phyloP scores from a whole-genome alignment of 2,888 invertebrate species.

The Argyresthia albistria region DNA sequence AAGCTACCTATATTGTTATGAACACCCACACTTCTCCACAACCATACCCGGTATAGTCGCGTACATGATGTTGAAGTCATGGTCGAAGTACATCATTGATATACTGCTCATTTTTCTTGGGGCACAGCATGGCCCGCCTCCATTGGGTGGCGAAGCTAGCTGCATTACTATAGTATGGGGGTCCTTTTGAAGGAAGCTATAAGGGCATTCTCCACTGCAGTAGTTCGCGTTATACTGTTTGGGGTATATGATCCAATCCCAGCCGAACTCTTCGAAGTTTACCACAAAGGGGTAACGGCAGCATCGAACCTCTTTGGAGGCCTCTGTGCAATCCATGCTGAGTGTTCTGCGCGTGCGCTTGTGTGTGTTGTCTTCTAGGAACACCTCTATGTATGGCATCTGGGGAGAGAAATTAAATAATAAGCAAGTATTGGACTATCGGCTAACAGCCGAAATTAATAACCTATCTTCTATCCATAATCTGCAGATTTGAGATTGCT shows the following conservation, averaged over 20 bases:
- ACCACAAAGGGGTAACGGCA: conserved; percentile 95
- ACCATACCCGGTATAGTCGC: conserved; percentile 95
- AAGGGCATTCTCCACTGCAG: conserved; percentile 95
- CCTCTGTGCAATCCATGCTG: conserved; percentile 88
- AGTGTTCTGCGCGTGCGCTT: conserved; percentile 83
- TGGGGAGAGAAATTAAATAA: conserved; percentile 24
- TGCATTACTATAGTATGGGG: conserved; percentile 92
- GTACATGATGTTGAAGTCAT: conserved; percentile 88
- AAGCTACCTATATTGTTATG: conserved; percentile 68
- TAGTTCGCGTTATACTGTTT: conserved; percentile 95
- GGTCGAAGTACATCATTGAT: conserved; percentile 93
- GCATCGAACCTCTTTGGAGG: conserved; percentile 86
- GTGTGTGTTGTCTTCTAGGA: conserved; percentile 62
- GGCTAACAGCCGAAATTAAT: no score
- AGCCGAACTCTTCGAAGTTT: conserved; percentile 95
- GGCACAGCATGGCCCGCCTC: conserved; percentile 93
- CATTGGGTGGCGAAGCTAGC: conserved; percentile 81
- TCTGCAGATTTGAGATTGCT: no score
- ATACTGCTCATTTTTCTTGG: conserved; percentile 91
- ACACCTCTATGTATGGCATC: conserved; percentile 69
- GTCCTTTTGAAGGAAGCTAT: conserved; percentile 88
- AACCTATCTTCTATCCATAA: no score
- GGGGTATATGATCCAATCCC: conserved; percentile 98
- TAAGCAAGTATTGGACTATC: neutral
- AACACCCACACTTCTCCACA: conserved; percentile 93